Evolutionary conservation across 2,888 invertebrate species (phyloP), one percentile per base, ranked within the genome.

Genomic region (Eristalis pertinax): DNA sequence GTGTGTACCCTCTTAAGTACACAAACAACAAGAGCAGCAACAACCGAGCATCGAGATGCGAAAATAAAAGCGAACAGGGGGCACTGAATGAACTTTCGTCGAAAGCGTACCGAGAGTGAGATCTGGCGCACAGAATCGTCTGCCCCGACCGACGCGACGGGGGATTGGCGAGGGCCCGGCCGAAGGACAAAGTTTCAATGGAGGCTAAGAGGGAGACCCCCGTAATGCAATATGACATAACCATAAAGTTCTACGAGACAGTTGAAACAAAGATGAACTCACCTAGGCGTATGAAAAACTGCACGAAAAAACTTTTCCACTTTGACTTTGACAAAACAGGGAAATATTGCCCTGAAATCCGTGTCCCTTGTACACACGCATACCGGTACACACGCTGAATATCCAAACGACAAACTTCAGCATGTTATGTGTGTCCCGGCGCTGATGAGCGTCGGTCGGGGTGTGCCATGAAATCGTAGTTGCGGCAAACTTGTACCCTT

Each of bases 231-330:
- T 83, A 79, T 75, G 86, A 83, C 86, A 86, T 70, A 86, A 79
- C 83, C 75, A 83, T 83, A 86, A 83, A 86, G 65, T 79, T 83
- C 78, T 75, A 72, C 32, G 75, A 76, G 72, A 83, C 70, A 83
- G 74, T 74, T 67, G 74, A 65, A 83, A 78, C 70, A 86, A 75
- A 86, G 75, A 86, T 78, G 83, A 86, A 86, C 86, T 83, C 78
- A 86, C 86, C 86, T 86, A 86, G 86, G 83, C 86, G 67, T 70
- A 86, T 78, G 86, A 83, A 86, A 86, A 86, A 83, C 43, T 86
- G 70, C 78, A 82, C 63, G 60, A 70, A 78, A 86, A 78, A 82
- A 86, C 82, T 82, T 86, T 86, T 86, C 83, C 86, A 83, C 86
- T 86, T 83, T 83, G 86, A 79, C 86, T 83, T 83, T 86, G 86